Evolutionary conservation across 1,140 invertebrate species (phyloP).

Genomic region (Callitettix versicolor): DNA sequence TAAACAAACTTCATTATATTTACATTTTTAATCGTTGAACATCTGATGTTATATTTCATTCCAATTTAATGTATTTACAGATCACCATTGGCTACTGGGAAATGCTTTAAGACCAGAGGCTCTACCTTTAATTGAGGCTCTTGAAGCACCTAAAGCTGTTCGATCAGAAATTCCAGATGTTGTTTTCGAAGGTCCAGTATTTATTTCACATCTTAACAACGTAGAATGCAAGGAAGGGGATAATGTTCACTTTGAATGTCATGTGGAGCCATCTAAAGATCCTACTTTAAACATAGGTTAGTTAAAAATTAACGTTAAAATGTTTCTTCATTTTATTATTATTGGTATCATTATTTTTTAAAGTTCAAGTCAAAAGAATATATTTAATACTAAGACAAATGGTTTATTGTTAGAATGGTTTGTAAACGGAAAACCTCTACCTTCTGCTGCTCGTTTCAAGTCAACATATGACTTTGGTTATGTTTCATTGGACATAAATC

Average conservation of each 20-base stretch:
- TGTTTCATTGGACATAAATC: slow-evolving; percentile 69
- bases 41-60: not conserved
- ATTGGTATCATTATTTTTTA: too few relatives aligned
- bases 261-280: slow-evolving; percentile 87
- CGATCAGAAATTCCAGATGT: slow-evolving; percentile 57
- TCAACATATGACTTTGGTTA: slow-evolving; percentile 83
- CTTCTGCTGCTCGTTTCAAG: slow-evolving; percentile 68
- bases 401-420: slow-evolving; percentile 58
- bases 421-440: slow-evolving; percentile 71
- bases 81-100: slow-evolving; percentile 73
- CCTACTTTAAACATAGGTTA: slow-evolving; percentile 75
- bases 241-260: slow-evolving; percentile 87
- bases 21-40: not conserved
- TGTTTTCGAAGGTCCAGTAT: slow-evolving; percentile 72
- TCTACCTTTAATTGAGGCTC: slow-evolving; percentile 68
- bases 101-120: slow-evolving; percentile 87
- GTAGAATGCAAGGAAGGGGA: slow-evolving; percentile 82
- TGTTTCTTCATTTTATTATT: too few relatives aligned
- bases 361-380: too few relatives aligned
- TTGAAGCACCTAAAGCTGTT: slow-evolving; percentile 65
- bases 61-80: slow-evolving; percentile 29
- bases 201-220: slow-evolving; percentile 84
- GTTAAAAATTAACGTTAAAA: slow-evolving; percentile 22
- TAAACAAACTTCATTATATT: slow-evolving; percentile 4
- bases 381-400: too few relatives aligned